Evolutionary conservation across 1,140 invertebrate species (phyloP).

Genomic region (Galleria mellonella): DNA sequence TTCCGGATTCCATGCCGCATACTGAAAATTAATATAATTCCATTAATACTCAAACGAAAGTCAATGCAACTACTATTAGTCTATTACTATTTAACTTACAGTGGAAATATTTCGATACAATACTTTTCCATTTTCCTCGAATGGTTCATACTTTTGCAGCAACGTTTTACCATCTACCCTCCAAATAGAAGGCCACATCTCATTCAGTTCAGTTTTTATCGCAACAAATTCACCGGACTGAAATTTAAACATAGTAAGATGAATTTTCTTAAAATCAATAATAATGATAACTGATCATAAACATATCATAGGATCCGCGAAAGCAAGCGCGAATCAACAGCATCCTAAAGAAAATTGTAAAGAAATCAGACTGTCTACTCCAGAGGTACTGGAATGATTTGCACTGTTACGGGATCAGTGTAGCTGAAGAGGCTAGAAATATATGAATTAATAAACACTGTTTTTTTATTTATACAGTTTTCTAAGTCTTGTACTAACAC

Average conservation of each 20-base stretch:
- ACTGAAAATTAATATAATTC: slow-evolving; percentile 62
- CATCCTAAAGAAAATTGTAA: too few relatives aligned
- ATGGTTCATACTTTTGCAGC: slow-evolving; percentile 90
- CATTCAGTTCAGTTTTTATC: slow-evolving; percentile 82
- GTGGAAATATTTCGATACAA: slow-evolving; percentile 91
- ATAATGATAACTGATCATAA: slow-evolving; percentile 3
- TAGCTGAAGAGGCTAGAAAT: too few relatives aligned
- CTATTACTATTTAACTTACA: slow-evolving; percentile 70
- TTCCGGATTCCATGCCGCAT: slow-evolving; percentile 86
- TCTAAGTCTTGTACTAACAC: too few relatives aligned
- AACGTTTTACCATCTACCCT: slow-evolving; percentile 90
- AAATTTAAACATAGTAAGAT: slow-evolving; percentile 19
- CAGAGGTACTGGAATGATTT: too few relatives aligned
- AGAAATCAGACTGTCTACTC: too few relatives aligned
- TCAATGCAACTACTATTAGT: background rate
- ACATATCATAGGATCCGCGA: too few relatives aligned
- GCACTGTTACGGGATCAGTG: too few relatives aligned
- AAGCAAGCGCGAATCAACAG: too few relatives aligned
- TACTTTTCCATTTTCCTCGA: slow-evolving; percentile 85
- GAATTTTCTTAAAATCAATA: background rate
- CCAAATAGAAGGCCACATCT: slow-evolving; percentile 89
- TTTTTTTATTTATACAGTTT: too few relatives aligned
- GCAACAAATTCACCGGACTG: slow-evolving; percentile 91
- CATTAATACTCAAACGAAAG: background rate
- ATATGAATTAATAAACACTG: too few relatives aligned